Evolutionary conservation across 2,888 invertebrate genomes (phyloP).

Genomic region (Pherbina coryleti): DNA sequence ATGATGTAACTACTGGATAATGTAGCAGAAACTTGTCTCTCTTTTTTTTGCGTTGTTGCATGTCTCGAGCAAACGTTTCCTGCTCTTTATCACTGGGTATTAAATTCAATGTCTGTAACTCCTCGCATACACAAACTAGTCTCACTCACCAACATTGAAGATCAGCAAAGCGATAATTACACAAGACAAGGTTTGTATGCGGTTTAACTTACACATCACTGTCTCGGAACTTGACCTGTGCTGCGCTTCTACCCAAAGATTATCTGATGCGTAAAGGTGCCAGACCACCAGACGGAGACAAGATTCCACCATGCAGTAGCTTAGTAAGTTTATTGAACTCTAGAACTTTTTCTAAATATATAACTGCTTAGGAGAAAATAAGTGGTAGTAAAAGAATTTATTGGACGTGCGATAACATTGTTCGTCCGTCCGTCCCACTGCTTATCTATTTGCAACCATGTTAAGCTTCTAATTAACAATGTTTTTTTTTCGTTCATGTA

Average conservation of each 20-base stretch:
- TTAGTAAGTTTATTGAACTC: conserved; percentile 39
- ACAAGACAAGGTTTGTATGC: neutral
- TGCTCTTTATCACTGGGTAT: conserved; percentile 27
- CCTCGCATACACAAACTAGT: neutral
- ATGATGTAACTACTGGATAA: conserved; percentile 24
- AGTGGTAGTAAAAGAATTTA: conserved; percentile 42
- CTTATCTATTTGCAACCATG: neutral
- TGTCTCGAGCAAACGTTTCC: conserved; percentile 31
- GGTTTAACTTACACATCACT: neutral
- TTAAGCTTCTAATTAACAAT: conserved; percentile 32
- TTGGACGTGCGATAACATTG: conserved; percentile 41
- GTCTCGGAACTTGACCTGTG: conserved; percentile 21
- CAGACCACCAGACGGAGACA: conserved; percentile 47
- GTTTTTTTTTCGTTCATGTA: neutral
- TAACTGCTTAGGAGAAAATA: neutral
- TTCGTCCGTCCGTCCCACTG: neutral
- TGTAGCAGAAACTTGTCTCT: conserved; percentile 2
- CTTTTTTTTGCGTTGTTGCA: conserved; percentile 15
- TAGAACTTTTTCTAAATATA: neutral
- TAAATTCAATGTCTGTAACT: conserved; percentile 30
- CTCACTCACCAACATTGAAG: conserved; percentile 1
- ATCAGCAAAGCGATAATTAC: conserved; percentile 38
- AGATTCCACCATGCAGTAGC: neutral
- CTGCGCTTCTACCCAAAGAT: conserved; percentile 13
- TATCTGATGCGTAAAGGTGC: conserved; percentile 65